A percentile compares a stretch with the other conserved stretches of the same genome.
These are phyloP conservation scores for Litoditis marina DNA, from an alignment of 2,888 invertebrate genomes.

Conservation along the genomic window DNA sequence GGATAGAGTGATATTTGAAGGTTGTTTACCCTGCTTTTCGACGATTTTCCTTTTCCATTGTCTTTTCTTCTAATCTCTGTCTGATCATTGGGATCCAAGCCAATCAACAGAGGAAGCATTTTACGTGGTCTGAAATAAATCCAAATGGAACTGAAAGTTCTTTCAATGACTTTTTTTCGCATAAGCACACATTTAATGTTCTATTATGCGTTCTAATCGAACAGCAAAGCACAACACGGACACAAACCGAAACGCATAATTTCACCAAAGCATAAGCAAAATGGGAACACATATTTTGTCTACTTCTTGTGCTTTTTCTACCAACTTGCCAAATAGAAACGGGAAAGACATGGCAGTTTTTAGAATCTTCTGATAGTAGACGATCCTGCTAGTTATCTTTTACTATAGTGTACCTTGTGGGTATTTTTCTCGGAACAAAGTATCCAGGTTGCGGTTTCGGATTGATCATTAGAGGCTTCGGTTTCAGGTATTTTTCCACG, in stretches of 20 bases:
- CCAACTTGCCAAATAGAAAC: too few relatives aligned
- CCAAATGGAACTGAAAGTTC: too few relatives aligned
- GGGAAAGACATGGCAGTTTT: too few relatives aligned
- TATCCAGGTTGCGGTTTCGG: slow-evolving; percentile 48
- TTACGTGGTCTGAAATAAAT: slow-evolving; percentile 48
- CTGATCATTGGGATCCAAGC: slow-evolving; percentile 25
- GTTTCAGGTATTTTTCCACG: slow-evolving; percentile 44
- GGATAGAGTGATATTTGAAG: too few relatives aligned
- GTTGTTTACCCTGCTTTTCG: neutral
- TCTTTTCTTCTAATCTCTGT: neutral
- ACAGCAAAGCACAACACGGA: too few relatives aligned
- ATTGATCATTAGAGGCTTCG: slow-evolving; percentile 34
- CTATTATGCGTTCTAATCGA: too few relatives aligned
- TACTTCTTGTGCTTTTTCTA: too few relatives aligned
- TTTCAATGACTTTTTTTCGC: too few relatives aligned
- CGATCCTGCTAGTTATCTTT: neutral
- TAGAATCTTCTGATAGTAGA: neutral
- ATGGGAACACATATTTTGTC: too few relatives aligned
- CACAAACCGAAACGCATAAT: too few relatives aligned
- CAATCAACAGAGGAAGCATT: slow-evolving; percentile 55
- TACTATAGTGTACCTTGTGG: slow-evolving; percentile 15
- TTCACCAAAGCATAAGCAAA: too few relatives aligned
- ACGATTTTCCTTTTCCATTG: neutral
- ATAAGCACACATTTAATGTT: too few relatives aligned
- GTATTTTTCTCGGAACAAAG: slow-evolving; percentile 44